Evolutionary conservation across 2,888 invertebrate species (phyloP), one percentile per base, ranked within the genome.

Genomic region (Seira sanloemensis): DNA sequence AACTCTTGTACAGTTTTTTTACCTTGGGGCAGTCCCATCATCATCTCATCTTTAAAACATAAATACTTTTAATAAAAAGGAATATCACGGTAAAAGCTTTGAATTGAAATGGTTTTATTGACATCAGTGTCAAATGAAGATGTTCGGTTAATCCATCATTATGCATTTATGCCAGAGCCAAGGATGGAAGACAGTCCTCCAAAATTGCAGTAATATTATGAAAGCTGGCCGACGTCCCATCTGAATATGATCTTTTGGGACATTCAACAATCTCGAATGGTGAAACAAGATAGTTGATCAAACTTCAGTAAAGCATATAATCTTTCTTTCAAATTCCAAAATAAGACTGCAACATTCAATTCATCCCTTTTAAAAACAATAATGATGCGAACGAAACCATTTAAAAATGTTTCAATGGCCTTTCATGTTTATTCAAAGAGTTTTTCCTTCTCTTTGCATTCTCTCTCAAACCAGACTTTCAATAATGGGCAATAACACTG

Each of bases 201-300:
- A 37, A 62, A 21, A 21, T 62, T 62, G n/a, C 21, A 37, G 4
- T 37, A 37, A 37, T 67, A 76, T 76, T 76, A 76, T 50, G 67
- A 76, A 76, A 67, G 27, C 67, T 25, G 67, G 76, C 76, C 76
- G 76, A 76, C 75, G n/a, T n/a, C n/a, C n/a, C n/a, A n/a, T n/a
- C 37, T 37, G 37, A 37, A 37, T 37, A 37, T 7, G 12, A 37
- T 37, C 4, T 37, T 37, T 37, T 37, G 37, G 37, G 37, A 4
- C 37, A 37, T 37, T 37, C 4, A 37, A 37, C 5, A 67, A 76
- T 12, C 75, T 26, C 24, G 27, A 66, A 24, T 46, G 12, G 16
- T n/a, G 68, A 68, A 46, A n/a, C 21, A 5, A 46, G 71, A 46
- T 27, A 71, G n/a, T n/a, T n/a, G n/a, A n/a, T 37, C 19, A 68